phyloP scores from a whole-genome alignment of 92 coral and sea anemone genomes.

The Galaxea fascicularis region DNA sequence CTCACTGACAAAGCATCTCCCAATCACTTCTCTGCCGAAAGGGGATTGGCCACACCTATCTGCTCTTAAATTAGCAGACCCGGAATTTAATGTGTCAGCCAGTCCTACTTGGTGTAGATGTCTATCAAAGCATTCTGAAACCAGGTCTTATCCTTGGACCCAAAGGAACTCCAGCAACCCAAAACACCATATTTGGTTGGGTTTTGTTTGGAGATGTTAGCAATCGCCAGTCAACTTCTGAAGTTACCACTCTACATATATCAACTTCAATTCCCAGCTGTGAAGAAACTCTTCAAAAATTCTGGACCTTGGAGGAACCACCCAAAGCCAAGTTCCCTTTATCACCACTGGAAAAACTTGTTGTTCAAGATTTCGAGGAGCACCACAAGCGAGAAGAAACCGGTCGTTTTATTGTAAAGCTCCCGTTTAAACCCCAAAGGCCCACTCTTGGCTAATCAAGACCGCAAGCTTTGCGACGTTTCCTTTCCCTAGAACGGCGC shows the following conservation, averaged over 20 bases:
- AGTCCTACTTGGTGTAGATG: constrained; percentile 59
- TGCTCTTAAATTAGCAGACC: not conserved
- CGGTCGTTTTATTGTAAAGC: constrained; percentile 33
- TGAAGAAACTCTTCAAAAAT: constrained; percentile 55
- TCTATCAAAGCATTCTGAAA: constrained; percentile 53
- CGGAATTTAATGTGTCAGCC: not conserved
- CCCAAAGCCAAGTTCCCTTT: constrained; percentile 45
- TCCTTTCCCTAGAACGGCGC: too few relatives aligned
- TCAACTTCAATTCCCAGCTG: constrained; percentile 33
- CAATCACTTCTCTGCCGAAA: constrained; percentile 44
- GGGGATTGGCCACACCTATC: not conserved
- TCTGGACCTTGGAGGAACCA: constrained; percentile 65
- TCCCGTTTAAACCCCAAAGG: constrained; percentile 36
- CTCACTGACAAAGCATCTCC: constrained; percentile 31
- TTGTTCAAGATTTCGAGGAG: constrained; percentile 22
- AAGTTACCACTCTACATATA: constrained; percentile 30
- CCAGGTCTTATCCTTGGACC: constrained; percentile 67
- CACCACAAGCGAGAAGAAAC: constrained; percentile 39
- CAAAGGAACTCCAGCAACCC: constrained; percentile 68
- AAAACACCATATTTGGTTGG: constrained; percentile 64
- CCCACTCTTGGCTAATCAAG: constrained; percentile 36
- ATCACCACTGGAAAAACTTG: constrained; percentile 44
- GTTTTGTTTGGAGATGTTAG: constrained; percentile 54
- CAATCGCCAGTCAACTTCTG: not conserved
- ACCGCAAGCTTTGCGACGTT: too few relatives aligned